Evolutionary conservation across 2,797 vertebrate species (phyloP).

Genomic region (Hemitrygon akajei): DNA sequence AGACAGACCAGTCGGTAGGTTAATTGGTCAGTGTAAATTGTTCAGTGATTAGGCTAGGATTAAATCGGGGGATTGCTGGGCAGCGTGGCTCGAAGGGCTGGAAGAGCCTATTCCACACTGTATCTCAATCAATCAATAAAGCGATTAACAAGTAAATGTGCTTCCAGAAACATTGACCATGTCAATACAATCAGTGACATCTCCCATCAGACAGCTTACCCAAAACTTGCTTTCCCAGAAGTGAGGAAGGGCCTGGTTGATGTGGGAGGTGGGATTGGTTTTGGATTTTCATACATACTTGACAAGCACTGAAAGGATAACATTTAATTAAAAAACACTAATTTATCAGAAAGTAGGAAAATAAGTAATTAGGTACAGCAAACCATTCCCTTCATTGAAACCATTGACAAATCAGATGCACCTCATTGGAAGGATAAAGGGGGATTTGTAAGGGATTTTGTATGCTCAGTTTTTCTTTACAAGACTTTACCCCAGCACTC

Average conservation of each 20-base stretch:
- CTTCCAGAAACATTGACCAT: not conserved
- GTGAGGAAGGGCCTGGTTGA: not conserved
- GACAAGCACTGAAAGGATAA: not conserved
- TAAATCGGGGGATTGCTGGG: too few species aligned
- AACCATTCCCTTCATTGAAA: not conserved
- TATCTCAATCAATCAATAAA: too few species aligned
- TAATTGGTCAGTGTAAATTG: too few species aligned
- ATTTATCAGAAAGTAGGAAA: not conserved
- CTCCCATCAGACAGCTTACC: not conserved
- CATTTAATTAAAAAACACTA: not conserved
- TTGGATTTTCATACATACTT: not conserved
- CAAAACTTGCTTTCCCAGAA: not conserved
- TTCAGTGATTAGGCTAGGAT: too few species aligned
- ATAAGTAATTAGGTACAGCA: not conserved
- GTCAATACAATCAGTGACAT: not conserved
- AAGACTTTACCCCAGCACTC: slow-evolving; percentile 8
- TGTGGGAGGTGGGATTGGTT: not conserved
- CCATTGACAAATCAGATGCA: not conserved
- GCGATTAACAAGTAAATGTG: too few species aligned
- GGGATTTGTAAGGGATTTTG: slow-evolving; percentile 14
- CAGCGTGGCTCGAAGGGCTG: too few species aligned
- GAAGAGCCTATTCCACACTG: too few species aligned
- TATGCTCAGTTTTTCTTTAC: not conserved
- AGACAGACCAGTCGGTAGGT: too few species aligned
- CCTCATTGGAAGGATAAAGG: not conserved